A percentile compares a stretch with the other conserved stretches of the same genome.
phyloP scores from a whole-genome alignment of 2,888 invertebrate species.

The Leucophora obtusa region DNA sequence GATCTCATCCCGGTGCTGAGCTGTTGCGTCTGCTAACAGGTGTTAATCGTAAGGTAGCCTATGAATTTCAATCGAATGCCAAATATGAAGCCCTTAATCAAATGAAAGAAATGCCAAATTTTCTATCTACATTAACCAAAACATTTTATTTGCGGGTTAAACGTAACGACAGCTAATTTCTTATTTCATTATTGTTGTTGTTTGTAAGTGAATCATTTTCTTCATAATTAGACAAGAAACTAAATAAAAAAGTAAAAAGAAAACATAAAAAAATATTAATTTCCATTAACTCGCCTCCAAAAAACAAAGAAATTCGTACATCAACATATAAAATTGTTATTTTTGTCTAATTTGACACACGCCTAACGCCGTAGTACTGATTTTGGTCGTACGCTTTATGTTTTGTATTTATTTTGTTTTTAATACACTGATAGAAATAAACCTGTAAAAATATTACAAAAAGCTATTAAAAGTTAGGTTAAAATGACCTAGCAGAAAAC shows the following conservation, averaged over 20 bases:
- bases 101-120: constrained; percentile 85
- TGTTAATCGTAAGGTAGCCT: constrained; percentile 82
- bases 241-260: neutral
- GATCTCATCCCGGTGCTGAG: constrained; percentile 79
- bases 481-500: no score
- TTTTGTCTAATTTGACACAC: no score
- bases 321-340: no score
- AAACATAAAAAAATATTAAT: constrained; percentile 5
- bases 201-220: constrained; percentile 12
- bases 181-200: neutral
- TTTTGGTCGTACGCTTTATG: no score
- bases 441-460: no score
- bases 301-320: no score
- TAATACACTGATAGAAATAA: no score
- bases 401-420: no score
- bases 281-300: no score
- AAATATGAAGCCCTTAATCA: constrained; percentile 78
- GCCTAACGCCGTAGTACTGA: no score
- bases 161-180: constrained; percentile 53
- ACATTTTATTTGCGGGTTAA: constrained; percentile 79
- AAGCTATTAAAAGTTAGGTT: no score
- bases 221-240: neutral
- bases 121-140: constrained; percentile 84
- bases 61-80: constrained; percentile 82
- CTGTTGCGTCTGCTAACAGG: constrained; percentile 83